A percentile compares a stretch with the other conserved stretches of the same genome.
These are phyloP conservation scores for Apamea epomidion DNA, from an alignment of 2,888 invertebrate species.

Conservation along the genomic window DNA sequence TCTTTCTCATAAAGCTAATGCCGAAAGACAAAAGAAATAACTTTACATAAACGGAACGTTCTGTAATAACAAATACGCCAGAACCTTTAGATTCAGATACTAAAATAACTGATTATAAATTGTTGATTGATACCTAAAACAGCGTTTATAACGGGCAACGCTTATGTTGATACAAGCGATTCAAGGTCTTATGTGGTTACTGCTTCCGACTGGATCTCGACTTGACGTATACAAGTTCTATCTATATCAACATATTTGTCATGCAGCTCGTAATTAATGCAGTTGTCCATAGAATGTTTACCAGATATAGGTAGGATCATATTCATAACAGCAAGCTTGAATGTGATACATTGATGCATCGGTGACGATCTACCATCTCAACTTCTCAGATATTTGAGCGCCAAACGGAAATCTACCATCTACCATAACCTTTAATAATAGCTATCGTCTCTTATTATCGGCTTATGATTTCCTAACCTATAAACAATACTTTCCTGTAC, in stretches of 20 bases:
- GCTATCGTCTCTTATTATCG: conserved; percentile 22
- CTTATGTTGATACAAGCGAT: conserved; percentile 39
- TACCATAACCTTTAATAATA: conserved; percentile 20
- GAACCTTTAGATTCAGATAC: conserved; percentile 7
- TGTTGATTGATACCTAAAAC: conserved; percentile 42
- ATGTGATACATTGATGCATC: conserved; percentile 42
- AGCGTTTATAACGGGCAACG: conserved; percentile 32
- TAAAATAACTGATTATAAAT: conserved; percentile 22
- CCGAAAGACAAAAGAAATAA: conserved; percentile 27
- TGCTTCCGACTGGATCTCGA: conserved; percentile 49
- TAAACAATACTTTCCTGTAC: conserved; percentile 36
- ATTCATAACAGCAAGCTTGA: conserved; percentile 39
- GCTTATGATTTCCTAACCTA: conserved; percentile 25
- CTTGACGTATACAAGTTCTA: conserved; percentile 4
- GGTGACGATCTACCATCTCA: conserved; percentile 12
- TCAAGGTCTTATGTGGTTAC: conserved; percentile 70
- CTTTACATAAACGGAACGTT: conserved; percentile 20
- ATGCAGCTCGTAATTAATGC: conserved; percentile 38
- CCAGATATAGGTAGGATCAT: conserved; percentile 32
- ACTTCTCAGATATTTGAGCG: conserved; percentile 39
- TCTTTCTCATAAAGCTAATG: conserved; percentile 23
- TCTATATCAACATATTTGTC: conserved; percentile 35
- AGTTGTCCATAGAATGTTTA: conserved; percentile 30
- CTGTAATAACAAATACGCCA: conserved; percentile 9
- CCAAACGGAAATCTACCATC: conserved; percentile 47